Conservation (phyloP, 2,888 invertebrate genomes). For the Polyploca ridens region DNA sequence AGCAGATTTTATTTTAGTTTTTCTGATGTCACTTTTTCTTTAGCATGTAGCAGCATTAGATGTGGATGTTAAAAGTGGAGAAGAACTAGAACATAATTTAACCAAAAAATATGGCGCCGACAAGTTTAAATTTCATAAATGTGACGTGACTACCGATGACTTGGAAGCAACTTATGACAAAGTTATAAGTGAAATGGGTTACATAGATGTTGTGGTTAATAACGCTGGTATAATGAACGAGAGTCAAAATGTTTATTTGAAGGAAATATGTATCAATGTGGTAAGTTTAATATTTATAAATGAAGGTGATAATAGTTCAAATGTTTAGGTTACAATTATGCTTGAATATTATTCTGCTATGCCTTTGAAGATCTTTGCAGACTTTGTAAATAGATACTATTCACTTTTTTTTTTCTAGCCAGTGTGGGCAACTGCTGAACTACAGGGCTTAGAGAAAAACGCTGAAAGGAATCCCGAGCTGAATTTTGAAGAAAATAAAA, state of each 20-base stretch:
- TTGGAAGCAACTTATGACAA: slow-evolving; percentile 47
- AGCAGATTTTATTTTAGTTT: no score
- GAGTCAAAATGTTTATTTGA: slow-evolving; percentile 53
- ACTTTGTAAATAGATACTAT: no score
- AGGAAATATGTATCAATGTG: slow-evolving; percentile 66
- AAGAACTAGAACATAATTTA: slow-evolving; percentile 47
- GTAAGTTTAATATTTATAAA: slow-evolving; percentile 47
- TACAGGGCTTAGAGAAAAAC: no score
- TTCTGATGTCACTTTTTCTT: slow-evolving; percentile 21
- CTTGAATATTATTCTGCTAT: no score
- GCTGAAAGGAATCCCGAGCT: no score
- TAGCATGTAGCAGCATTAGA: slow-evolving; percentile 63
- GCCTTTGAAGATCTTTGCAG: no score
- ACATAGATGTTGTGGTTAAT: slow-evolving; percentile 68
- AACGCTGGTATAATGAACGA: slow-evolving; percentile 73
- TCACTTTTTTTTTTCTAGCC: no score
- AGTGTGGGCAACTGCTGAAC: no score
- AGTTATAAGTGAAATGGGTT: slow-evolving; percentile 49
- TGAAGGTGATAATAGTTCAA: no score
- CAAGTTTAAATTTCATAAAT: slow-evolving; percentile 55
- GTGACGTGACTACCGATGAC: slow-evolving; percentile 59
- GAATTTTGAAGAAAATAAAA: no score
- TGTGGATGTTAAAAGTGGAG: slow-evolving; percentile 44
- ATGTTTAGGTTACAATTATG: no score
- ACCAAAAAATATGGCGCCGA: slow-evolving; percentile 40